phyloP scores from a whole-genome alignment of 2,113 vertebrate genomes.

The Trogon surrucura region DNA sequence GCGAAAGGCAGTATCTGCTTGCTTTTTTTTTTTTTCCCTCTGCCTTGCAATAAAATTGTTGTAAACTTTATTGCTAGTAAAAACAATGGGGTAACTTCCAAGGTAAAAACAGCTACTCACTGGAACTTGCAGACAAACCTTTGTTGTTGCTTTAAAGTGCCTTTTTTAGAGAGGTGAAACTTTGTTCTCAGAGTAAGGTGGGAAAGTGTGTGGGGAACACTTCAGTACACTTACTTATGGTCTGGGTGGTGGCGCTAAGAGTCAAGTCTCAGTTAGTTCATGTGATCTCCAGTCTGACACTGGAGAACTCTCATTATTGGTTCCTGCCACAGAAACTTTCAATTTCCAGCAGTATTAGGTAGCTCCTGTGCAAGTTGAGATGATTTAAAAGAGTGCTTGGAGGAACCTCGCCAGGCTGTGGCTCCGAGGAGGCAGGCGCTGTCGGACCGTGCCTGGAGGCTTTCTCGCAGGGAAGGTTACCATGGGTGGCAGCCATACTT shows the following conservation, averaged over 20 bases:
- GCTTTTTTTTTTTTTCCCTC: not conserved
- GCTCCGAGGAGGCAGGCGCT: not conserved
- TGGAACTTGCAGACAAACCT: not conserved
- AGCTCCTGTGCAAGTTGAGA: not conserved
- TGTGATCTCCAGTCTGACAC: not conserved
- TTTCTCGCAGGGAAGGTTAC: not conserved
- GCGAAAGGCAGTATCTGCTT: not conserved
- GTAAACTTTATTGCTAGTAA: not conserved
- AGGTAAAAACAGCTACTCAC: not conserved
- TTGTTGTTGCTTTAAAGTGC: not conserved
- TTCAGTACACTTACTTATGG: not conserved
- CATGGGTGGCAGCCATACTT: not conserved
- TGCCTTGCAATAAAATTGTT: not conserved
- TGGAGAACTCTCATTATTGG: not conserved
- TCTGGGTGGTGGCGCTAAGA: not conserved
- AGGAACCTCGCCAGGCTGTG: not conserved
- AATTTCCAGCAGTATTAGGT: not conserved
- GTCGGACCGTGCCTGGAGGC: not conserved
- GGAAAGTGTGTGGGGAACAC: not conserved
- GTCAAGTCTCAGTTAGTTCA: not conserved
- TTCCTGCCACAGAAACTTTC: not conserved
- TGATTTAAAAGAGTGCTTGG: rapidly evolving
- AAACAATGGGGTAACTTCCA: not conserved
- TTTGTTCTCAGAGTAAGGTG: not conserved
- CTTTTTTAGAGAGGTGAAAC: not conserved